phyloP scores from a whole-genome alignment of 2,113 vertebrate species.

The Hydrolagus affinis region DNA sequence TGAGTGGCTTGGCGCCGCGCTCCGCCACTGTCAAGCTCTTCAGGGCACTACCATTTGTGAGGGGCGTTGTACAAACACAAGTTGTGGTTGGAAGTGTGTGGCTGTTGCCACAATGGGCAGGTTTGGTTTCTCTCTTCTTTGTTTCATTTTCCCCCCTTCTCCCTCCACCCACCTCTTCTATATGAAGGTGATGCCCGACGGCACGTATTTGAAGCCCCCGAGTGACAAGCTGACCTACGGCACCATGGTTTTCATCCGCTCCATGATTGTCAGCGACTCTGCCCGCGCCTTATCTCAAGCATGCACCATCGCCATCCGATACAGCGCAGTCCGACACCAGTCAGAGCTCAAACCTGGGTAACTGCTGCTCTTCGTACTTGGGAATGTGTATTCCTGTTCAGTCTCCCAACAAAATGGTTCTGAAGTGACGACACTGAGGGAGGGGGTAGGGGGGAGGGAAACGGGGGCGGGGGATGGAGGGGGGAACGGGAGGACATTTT shows the following conservation, averaged over 20 bases:
- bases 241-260: slow-evolving; percentile 95
- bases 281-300: slow-evolving; percentile 65
- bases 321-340: slow-evolving; percentile 84
- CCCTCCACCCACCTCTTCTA: too few species aligned
- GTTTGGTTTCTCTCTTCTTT: too few species aligned
- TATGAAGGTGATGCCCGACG: slow-evolving; percentile 80
- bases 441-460: background rate
- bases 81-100: background rate
- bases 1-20: too few species aligned
- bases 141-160: too few species aligned
- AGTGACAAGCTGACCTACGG: slow-evolving; percentile 90
- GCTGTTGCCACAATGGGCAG: too few species aligned
- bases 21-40: too few species aligned
- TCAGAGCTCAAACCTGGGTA: slow-evolving; percentile 86
- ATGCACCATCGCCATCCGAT: slow-evolving; percentile 87
- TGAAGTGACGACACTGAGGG: background rate
- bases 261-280: slow-evolving; percentile 73
- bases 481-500: background rate
- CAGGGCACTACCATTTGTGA: too few species aligned
- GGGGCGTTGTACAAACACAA: too few species aligned
- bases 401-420: too few species aligned
- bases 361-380: slow-evolving; percentile 36
- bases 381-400: background rate
- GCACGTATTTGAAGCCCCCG: slow-evolving; percentile 80
- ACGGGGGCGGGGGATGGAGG: too few species aligned